These are phyloP conservation scores for Cephonodes hylas DNA, from an alignment of 2,888 invertebrate genomes.

Conservation along the genomic window DNA sequence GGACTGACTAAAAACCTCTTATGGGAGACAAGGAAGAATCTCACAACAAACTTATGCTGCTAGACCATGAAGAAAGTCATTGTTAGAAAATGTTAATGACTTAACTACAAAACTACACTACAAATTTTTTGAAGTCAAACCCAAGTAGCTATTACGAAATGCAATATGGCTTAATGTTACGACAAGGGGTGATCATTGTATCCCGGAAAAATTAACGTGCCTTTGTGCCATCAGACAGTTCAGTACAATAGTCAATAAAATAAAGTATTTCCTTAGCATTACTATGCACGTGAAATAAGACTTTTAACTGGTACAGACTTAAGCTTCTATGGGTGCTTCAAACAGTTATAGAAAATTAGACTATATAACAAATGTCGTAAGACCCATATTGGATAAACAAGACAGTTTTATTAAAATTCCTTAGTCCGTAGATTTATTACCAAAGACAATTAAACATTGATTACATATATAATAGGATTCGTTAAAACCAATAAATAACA, in stretches of 20 bases:
- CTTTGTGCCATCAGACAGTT: not conserved
- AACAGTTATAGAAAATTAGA: constrained; percentile 9
- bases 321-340: not conserved
- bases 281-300: not conserved
- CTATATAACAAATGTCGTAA: constrained; percentile 22
- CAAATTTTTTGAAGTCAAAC: no score
- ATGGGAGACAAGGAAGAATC: no score
- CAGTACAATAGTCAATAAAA: not conserved
- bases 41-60: no score
- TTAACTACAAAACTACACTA: no score
- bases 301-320: not conserved
- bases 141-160: not conserved
- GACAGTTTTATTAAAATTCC: constrained; percentile 38
- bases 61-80: no score
- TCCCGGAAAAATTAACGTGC: not conserved
- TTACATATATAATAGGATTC: constrained; percentile 49
- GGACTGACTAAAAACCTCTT: no score
- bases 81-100: no score
- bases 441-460: constrained; percentile 58
- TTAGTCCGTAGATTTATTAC: constrained; percentile 55
- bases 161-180: not conserved
- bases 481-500: constrained; percentile 55
- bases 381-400: constrained; percentile 23
- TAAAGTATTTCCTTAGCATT: not conserved
- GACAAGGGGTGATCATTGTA: not conserved